Base-by-base conservation (phyloP, 2,888 invertebrate species). In the Drosophila pseudotalamancana region DNA sequence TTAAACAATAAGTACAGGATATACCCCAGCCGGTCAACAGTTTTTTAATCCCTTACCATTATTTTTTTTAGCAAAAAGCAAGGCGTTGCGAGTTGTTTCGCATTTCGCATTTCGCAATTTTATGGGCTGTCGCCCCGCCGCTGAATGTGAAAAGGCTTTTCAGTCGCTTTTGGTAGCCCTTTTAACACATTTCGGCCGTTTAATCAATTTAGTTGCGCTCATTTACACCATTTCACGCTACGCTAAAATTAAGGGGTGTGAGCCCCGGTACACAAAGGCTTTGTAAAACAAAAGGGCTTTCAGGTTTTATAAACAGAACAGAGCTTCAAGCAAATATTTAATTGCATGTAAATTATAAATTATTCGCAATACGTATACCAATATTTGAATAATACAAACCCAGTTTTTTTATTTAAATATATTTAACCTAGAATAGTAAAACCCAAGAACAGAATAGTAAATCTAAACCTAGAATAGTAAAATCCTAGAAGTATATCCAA, bases 121-220 rank as follows among this genome's bases (percentile, higher is more conserved):
- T 72, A 57, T 77, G 77, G 64, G 37, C 59, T 71, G 67, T 32
- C 56, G 72, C 78, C 39, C 45, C 6, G 4, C 12, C 37, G n/a
- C 31, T 29, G 21, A 16, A 19, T n/a, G 19, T 5, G 21, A 12
- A 5, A 54, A 34, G 53, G 12, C 25, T 54, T 40, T 57, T 35
- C 21, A 14, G 18, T 12, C 25, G 12, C 18, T 27, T 49, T 23
- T 12, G 40, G 27, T n/a, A 27, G 21, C 55, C 43, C 18, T 59
- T 57, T 37, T 34, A 11, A 18, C n/a, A 34, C 18, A 45, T 64
- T 64, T 48, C 19, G 37, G 23, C 31, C 29, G 18, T 27, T 39
- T 51, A 55, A 54, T 56, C 45, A 56, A 56, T 69, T 73, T 63
- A 48, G 56, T 54, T 27, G 43, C 40, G 34, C 32, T 37, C 21